Conservation (phyloP, 2,113 vertebrate genomes). For the Hypanus sabinus region DNA sequence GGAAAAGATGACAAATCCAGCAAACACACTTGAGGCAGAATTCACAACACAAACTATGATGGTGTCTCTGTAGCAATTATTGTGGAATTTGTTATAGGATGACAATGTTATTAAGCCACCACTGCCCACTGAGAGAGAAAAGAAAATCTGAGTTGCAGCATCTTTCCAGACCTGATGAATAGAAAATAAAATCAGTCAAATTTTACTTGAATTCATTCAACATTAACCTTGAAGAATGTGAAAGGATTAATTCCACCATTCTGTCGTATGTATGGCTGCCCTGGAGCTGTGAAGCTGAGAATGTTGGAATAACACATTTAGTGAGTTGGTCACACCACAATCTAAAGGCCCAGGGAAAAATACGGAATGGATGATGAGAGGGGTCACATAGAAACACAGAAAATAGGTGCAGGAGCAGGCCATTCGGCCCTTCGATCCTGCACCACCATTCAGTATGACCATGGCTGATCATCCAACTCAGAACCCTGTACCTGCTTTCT, state of each 20-base stretch:
- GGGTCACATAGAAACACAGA: no score
- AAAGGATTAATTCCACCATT: no score
- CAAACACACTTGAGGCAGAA: slow-evolving; percentile 79
- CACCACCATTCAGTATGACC: no score
- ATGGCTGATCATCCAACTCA: no score
- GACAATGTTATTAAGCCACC: slow-evolving; percentile 81
- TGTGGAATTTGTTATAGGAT: neutral
- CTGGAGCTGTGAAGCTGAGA: no score
- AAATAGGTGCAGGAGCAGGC: no score
- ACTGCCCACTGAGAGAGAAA: slow-evolving; percentile 79
- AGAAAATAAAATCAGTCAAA: neutral
- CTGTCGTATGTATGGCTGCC: neutral
- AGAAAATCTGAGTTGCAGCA: slow-evolving; percentile 91
- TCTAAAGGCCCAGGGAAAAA: no score
- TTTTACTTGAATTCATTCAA: neutral
- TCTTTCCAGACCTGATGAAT: slow-evolving; percentile 83
- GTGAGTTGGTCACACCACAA: no score
- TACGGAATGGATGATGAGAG: no score
- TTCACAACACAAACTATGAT: slow-evolving; percentile 77
- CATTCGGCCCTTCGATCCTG: no score
- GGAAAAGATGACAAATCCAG: slow-evolving; percentile 93
- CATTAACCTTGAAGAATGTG: neutral
- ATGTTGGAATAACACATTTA: no score
- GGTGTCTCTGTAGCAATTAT: slow-evolving; percentile 52
- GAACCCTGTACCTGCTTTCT: no score